These are phyloP conservation scores for Schlechtendalia chinensis DNA, from an alignment of 1,140 invertebrate genomes.

Conservation along the genomic window DNA sequence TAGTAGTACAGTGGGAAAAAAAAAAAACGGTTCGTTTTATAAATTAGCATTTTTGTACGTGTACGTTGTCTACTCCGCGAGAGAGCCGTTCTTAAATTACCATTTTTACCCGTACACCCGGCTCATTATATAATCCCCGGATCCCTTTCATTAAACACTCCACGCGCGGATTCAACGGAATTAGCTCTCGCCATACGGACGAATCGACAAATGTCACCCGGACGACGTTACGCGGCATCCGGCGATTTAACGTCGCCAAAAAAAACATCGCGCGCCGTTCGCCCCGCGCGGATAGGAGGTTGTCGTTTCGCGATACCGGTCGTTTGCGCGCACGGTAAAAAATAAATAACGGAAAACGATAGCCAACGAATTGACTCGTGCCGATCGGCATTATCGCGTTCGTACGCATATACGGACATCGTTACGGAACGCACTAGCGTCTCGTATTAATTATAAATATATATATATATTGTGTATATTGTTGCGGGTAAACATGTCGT, in stretches of 20 bases:
- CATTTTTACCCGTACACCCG: conserved; percentile 45
- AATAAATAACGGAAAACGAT: too few relatives aligned
- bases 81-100: conserved; percentile 45
- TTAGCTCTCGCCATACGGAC: conserved; percentile 1
- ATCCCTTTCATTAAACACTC: conserved; percentile 44
- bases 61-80: conserved; percentile 34
- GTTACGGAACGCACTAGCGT: too few relatives aligned
- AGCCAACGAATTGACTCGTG: too few relatives aligned
- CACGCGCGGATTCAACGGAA: not conserved
- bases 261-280: too few relatives aligned
- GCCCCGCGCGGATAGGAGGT: too few relatives aligned
- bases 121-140: conserved; percentile 45
- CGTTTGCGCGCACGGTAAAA: too few relatives aligned
- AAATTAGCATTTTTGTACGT: conserved; percentile 47
- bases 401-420: too few relatives aligned
- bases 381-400: too few relatives aligned
- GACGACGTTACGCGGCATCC: not conserved
- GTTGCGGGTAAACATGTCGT: conserved; percentile 48
- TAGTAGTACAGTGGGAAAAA: conserved; percentile 7
- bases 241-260: not conserved
- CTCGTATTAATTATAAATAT: not conserved
- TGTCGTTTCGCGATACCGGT: too few relatives aligned
- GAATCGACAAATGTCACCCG: conserved; percentile 39
- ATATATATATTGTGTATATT: conserved; percentile 12
- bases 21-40: conserved; percentile 44